A percentile compares a stretch with the other conserved stretches of the same genome.
These are phyloP conservation scores for Corydoras sp. DNA, from an alignment of 2,113 vertebrate species.

Conservation along the genomic window DNA sequence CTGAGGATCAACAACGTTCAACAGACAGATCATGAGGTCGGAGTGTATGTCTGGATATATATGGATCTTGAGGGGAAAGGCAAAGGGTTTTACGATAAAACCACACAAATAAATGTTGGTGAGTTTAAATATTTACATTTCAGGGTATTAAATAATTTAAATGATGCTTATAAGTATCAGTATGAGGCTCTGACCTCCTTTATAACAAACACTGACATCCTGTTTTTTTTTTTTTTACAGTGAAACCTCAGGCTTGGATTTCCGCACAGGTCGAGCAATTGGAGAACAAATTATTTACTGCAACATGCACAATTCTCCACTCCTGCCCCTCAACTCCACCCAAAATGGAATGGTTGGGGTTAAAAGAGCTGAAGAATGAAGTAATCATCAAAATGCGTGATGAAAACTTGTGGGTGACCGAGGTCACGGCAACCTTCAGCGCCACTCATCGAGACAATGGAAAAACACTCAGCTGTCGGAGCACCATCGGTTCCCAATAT, in stretches of 20 bases:
- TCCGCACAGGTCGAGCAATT: not conserved
- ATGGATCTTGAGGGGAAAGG: not conserved
- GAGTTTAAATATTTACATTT: slow-evolving; percentile 13
- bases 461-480: slow-evolving; percentile 32
- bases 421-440: not conserved
- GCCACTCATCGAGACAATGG: slow-evolving; percentile 31
- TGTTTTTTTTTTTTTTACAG: slow-evolving; percentile 20
- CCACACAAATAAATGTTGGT: slow-evolving; percentile 38
- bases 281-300: slow-evolving; percentile 32
- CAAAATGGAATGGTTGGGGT: slow-evolving; percentile 22
- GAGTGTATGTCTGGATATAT: slow-evolving; percentile 47
- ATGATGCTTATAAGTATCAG: no score
- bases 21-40: slow-evolving; percentile 16
- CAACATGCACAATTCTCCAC: slow-evolving; percentile 32
- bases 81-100: not conserved
- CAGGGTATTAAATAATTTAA: no score
- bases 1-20: slow-evolving; percentile 38
- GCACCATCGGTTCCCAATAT: not conserved
- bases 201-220: no score
- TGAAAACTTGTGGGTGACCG: slow-evolving; percentile 18
- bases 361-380: not conserved
- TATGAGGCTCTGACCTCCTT: no score
- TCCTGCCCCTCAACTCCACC: slow-evolving; percentile 46
- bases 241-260: slow-evolving; percentile 9
- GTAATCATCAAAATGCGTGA: not conserved